Evolutionary conservation across 2,113 vertebrate species (phyloP).

Genomic region (Saccopteryx leptura): DNA sequence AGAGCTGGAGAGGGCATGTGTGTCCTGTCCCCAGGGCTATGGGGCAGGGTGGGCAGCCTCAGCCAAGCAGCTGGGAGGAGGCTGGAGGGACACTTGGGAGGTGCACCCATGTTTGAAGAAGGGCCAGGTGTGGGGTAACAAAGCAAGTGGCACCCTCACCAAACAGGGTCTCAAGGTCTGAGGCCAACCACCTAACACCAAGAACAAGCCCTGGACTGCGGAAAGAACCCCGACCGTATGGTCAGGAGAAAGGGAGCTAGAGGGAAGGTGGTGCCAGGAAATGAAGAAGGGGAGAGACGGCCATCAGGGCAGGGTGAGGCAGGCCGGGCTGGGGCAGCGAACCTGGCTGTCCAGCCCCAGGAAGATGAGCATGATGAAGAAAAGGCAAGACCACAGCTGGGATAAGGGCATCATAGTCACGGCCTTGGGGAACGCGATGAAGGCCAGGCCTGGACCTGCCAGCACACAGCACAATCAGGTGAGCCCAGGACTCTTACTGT

Average conservation of each 20-base stretch:
- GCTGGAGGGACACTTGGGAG: neutral
- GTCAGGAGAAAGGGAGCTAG: too few relatives aligned
- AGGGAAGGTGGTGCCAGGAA: neutral
- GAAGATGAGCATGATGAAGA: constrained; percentile 97
- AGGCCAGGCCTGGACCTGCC: constrained; percentile 94
- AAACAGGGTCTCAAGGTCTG: neutral
- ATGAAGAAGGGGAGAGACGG: neutral
- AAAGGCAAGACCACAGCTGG: constrained; percentile 95
- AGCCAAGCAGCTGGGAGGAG: neutral
- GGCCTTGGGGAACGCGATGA: constrained; percentile 93
- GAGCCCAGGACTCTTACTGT: fast-evolving
- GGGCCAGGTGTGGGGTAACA: neutral
- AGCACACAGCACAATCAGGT: constrained; percentile 40
- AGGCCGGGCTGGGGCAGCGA: neutral
- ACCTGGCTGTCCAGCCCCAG: constrained; percentile 96
- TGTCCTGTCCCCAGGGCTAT: neutral
- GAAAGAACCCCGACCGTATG: too few relatives aligned
- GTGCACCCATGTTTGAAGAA: fast-evolving
- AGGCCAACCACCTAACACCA: neutral
- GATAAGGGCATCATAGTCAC: constrained; percentile 93
- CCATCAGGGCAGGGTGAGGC: neutral
- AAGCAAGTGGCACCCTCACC: neutral
- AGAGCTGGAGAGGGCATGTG: neutral
- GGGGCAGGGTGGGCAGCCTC: neutral
- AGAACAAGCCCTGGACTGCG: neutral